These are phyloP conservation scores for Nymphalis io DNA, from an alignment of 1,140 invertebrate species.

Conservation along the genomic window DNA sequence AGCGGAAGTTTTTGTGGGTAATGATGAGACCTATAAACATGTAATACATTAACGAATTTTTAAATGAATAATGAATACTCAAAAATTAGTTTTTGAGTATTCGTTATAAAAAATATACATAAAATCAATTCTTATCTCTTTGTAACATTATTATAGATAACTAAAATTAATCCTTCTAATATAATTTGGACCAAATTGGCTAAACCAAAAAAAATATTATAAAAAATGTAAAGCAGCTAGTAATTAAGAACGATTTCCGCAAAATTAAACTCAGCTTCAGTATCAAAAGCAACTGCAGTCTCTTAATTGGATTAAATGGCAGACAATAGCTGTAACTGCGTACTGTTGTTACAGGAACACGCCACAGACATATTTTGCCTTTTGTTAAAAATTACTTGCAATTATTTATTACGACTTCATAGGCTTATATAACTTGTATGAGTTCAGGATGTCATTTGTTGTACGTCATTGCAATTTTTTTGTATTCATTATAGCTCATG, in stretches of 20 bases:
- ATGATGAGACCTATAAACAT: too few relatives aligned
- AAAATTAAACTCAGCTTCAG: background rate
- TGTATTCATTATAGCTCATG: too few relatives aligned
- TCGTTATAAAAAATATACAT: too few relatives aligned
- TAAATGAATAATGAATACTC: too few relatives aligned
- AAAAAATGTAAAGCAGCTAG: background rate
- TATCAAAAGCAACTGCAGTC: constrained; percentile 3
- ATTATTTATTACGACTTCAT: constrained; percentile 30
- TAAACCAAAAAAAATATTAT: too few relatives aligned
- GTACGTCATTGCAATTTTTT: background rate
- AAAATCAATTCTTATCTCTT: too few relatives aligned
- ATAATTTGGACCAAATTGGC: too few relatives aligned
- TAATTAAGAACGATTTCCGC: background rate
- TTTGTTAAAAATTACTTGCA: constrained; percentile 47
- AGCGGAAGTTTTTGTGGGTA: too few relatives aligned
- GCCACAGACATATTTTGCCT: constrained; percentile 43
- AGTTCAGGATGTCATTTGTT: background rate
- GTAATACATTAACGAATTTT: too few relatives aligned
- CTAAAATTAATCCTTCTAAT: too few relatives aligned
- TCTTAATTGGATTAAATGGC: constrained; percentile 66
- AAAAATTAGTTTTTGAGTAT: too few relatives aligned
- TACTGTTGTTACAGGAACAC: constrained; percentile 41
- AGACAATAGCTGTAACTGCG: constrained; percentile 61
- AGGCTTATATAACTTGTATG: background rate
- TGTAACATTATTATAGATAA: too few relatives aligned